phyloP scores from a whole-genome alignment of 2,888 invertebrate genomes.

The Epinotia brunnichana region DNA sequence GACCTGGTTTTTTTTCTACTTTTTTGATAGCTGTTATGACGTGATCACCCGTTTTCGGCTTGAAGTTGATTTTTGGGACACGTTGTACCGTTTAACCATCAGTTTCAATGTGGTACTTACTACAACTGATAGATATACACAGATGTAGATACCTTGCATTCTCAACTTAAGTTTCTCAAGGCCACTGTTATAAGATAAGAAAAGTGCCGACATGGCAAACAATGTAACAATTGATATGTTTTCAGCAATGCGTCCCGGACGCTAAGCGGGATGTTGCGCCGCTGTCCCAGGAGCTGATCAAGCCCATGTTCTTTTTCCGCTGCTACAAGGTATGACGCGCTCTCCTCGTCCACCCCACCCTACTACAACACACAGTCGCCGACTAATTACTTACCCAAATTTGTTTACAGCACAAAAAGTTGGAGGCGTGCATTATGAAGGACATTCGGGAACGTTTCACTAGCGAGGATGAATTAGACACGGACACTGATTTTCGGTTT shows the following conservation, averaged over 20 bases:
- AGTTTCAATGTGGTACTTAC: too few relatives aligned
- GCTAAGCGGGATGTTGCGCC: conserved; percentile 85
- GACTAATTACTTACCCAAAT: neutral
- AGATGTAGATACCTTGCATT: too few relatives aligned
- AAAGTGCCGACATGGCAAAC: neutral
- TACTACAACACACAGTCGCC: neutral
- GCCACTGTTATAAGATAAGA: too few relatives aligned
- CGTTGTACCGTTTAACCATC: too few relatives aligned
- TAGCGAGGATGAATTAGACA: conserved; percentile 83
- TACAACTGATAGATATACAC: too few relatives aligned
- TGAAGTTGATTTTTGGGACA: too few relatives aligned
- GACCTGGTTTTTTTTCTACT: too few relatives aligned
- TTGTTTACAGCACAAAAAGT: conserved; percentile 84
- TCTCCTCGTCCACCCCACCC: neutral
- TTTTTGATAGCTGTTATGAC: too few relatives aligned
- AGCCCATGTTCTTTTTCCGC: conserved; percentile 89
- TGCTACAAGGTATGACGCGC: conserved; percentile 85
- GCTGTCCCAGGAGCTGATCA: conserved; percentile 85
- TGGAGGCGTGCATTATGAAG: conserved; percentile 89
- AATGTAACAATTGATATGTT: conserved; percentile 47
- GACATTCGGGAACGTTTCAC: conserved; percentile 86
- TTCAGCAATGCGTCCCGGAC: conserved; percentile 88
- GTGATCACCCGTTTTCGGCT: too few relatives aligned
- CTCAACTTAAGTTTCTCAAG: neutral
- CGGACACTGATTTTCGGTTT: conserved; percentile 80